Evolutionary conservation across 2,888 invertebrate species (phyloP).

Genomic region (Drosophila kambysellisi): DNA sequence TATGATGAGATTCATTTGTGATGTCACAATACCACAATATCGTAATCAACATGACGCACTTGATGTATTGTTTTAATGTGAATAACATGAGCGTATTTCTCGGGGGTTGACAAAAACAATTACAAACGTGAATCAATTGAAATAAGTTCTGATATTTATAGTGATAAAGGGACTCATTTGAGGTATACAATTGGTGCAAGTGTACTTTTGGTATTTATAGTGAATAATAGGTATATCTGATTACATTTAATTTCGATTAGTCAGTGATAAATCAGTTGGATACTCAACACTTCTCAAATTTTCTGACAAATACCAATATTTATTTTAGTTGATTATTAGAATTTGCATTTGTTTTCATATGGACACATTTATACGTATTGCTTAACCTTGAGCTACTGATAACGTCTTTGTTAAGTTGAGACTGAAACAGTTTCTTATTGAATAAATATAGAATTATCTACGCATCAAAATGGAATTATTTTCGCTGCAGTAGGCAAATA

Average conservation of each 20-base stretch:
- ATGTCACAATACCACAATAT: neutral
- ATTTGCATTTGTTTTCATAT: neutral
- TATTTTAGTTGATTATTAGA: neutral
- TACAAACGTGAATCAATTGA: neutral
- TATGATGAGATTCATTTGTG: neutral
- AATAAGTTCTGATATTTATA: neutral
- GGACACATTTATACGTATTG: neutral
- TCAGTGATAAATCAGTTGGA: neutral
- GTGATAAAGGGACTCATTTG: neutral
- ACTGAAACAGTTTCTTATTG: neutral
- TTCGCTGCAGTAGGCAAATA: no score
- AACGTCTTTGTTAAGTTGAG: neutral
- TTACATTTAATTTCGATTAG: neutral
- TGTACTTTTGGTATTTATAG: no score
- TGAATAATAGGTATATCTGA: neutral
- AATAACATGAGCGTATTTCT: neutral
- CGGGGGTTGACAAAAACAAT: neutral
- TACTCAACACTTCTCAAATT: neutral
- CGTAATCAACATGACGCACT: constrained; percentile 14
- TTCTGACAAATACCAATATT: neutral
- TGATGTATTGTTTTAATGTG: neutral
- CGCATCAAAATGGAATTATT: no score
- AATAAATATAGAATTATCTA: neutral
- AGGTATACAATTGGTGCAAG: neutral
- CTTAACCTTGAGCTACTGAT: neutral